phyloP scores from a whole-genome alignment of 2,113 vertebrate genomes.

The Protobothrops mucrosquamatus region DNA sequence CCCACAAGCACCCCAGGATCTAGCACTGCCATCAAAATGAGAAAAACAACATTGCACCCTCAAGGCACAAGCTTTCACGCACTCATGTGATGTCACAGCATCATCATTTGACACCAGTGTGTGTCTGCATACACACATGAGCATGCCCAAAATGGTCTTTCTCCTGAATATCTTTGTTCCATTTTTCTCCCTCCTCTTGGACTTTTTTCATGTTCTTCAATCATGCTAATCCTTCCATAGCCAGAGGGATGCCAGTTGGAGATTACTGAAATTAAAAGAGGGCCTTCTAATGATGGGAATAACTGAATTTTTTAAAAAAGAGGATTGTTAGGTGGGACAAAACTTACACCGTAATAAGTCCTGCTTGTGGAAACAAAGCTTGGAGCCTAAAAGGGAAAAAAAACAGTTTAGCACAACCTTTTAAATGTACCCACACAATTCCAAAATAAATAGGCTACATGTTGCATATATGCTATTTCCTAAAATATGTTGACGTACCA shows the following conservation, averaged over 20 bases:
- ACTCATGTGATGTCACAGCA: background rate
- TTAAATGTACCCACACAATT: background rate
- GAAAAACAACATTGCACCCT: background rate
- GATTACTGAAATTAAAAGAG: background rate
- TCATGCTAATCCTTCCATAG: background rate
- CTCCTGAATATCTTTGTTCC: background rate
- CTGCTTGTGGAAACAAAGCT: background rate
- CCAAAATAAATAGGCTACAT: background rate
- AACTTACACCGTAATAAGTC: constrained; percentile 25
- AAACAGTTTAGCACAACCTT: background rate
- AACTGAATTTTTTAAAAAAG: background rate
- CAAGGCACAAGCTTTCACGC: background rate
- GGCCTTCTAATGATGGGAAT: background rate
- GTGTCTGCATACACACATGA: background rate
- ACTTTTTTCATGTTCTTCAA: background rate
- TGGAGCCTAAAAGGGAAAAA: constrained; percentile 41
- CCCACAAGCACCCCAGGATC: background rate
- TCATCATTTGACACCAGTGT: background rate
- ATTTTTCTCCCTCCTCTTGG: background rate
- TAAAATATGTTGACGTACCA: background rate
- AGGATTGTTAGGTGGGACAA: constrained; percentile 11
- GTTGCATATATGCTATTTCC: background rate
- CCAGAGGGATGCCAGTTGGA: background rate
- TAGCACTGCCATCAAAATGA: background rate
- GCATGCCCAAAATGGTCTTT: background rate